phyloP scores from a whole-genome alignment of 2,888 invertebrate genomes.

The Latrodectus hesperus region DNA sequence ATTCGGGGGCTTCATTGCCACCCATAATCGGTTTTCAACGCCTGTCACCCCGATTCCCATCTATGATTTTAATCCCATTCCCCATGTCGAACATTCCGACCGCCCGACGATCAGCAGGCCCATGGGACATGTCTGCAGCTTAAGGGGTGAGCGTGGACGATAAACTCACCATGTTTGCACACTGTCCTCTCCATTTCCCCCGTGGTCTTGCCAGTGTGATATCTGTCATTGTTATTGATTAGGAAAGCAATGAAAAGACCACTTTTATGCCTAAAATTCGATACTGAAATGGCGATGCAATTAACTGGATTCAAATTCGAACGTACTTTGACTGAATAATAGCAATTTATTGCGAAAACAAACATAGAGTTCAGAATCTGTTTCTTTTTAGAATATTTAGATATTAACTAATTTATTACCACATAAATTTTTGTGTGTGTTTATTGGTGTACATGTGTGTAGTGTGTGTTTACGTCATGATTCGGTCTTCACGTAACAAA shows the following conservation, averaged over 20 bases:
- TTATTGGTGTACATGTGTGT: too few relatives aligned
- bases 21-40: slow-evolving; percentile 52
- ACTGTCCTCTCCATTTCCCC: neutral
- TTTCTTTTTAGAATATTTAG: too few relatives aligned
- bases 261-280: too few relatives aligned
- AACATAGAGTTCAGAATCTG: too few relatives aligned
- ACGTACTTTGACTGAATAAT: too few relatives aligned
- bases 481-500: too few relatives aligned
- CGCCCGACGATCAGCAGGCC: neutral
- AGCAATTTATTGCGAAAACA: too few relatives aligned
- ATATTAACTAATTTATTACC: too few relatives aligned
- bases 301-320: too few relatives aligned
- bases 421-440: too few relatives aligned
- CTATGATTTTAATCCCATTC: slow-evolving; percentile 40
- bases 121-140: slow-evolving; percentile 40
- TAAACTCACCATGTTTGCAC: slow-evolving; percentile 41
- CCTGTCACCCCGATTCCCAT: slow-evolving; percentile 6
- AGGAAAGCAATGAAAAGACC: neutral
- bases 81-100: neutral
- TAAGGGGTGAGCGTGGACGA: slow-evolving; percentile 39
- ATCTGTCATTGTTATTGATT: slow-evolving; percentile 26
- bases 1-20: slow-evolving; percentile 25
- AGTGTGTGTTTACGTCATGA: too few relatives aligned
- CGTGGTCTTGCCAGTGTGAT: slow-evolving; percentile 17
- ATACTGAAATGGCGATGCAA: too few relatives aligned